These are phyloP conservation scores for Mycalesis mineus DNA, from an alignment of 2,888 invertebrate genomes.

Conservation along the genomic window DNA sequence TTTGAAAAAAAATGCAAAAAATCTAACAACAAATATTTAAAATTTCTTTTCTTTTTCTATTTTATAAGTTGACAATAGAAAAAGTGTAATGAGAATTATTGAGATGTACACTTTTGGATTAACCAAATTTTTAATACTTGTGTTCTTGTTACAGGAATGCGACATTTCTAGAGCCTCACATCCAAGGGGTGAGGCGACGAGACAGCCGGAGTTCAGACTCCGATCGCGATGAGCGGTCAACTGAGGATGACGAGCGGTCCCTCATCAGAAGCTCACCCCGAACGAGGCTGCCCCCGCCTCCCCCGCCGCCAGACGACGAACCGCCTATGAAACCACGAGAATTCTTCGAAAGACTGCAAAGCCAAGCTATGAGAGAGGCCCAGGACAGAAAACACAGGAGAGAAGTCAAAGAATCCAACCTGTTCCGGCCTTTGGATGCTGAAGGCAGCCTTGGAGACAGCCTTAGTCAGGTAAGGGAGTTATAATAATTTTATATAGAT, in stretches of 20 bases:
- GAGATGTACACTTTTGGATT: too few species aligned
- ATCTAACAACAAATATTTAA: too few species aligned
- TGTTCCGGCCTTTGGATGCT: slow-evolving; percentile 62
- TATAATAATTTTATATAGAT: too few species aligned
- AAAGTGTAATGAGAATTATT: too few species aligned
- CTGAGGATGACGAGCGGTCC: slow-evolving; percentile 69
- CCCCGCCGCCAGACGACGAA: slow-evolving; percentile 67
- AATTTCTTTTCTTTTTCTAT: too few species aligned
- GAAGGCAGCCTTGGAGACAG: slow-evolving; percentile 72
- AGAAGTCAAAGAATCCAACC: slow-evolving; percentile 52
- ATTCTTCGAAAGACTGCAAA: slow-evolving; percentile 72
- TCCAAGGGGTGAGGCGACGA: slow-evolving; percentile 79
- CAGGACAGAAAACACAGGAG: slow-evolving; percentile 59
- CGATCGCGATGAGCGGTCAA: slow-evolving; percentile 72
- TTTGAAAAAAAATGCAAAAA: too few species aligned
- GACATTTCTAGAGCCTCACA: slow-evolving; percentile 85
- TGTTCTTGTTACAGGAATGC: slow-evolving; percentile 82
- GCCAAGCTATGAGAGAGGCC: slow-evolving; percentile 69
- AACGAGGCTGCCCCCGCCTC: slow-evolving; percentile 66
- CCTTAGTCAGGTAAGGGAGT: slow-evolving; percentile 68
- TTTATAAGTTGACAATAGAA: too few species aligned
- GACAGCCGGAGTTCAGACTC: slow-evolving; percentile 72
- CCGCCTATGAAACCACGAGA: slow-evolving; percentile 78
- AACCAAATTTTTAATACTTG: neutral
- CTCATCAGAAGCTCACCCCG: slow-evolving; percentile 67